Evolutionary conservation across 2,797 vertebrate genomes (phyloP).

Genomic region (Hipposideros larvatus): DNA sequence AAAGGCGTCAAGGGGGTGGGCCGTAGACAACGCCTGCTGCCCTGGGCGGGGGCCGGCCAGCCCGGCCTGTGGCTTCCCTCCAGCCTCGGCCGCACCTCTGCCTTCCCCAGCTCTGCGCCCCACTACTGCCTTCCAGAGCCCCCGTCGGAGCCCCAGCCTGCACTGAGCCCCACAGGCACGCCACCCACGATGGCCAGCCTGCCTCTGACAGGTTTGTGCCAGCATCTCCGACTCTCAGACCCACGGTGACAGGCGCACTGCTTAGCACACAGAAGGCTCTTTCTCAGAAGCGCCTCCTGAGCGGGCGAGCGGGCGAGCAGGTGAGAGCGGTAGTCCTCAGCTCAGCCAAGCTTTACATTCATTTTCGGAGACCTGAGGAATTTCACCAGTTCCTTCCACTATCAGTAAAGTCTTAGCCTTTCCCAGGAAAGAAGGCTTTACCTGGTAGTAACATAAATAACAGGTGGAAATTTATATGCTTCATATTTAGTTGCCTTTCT

Average conservation of each 20-base stretch:
- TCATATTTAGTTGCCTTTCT: background rate
- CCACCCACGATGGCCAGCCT: no score
- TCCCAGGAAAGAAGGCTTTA: background rate
- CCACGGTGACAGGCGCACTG: background rate
- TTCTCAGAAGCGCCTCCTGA: background rate
- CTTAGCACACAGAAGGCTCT: background rate
- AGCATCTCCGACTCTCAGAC: no score
- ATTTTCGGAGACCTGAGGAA: background rate
- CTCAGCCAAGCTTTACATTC: rapidly evolving
- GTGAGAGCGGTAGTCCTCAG: rapidly evolving
- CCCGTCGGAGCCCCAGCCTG: background rate
- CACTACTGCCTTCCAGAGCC: background rate
- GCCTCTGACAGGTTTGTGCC: background rate
- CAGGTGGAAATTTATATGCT: background rate
- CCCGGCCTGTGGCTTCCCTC: background rate
- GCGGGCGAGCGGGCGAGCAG: rapidly evolving
- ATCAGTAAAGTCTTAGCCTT: rapidly evolving
- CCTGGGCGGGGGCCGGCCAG: background rate
- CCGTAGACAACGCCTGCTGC: background rate
- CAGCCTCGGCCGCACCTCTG: background rate
- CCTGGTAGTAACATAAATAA: background rate
- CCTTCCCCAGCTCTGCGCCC: background rate
- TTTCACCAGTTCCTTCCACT: no score
- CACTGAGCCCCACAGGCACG: no score
- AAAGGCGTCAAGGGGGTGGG: background rate